Evolutionary conservation across 2,113 vertebrate species (phyloP), one percentile per base, ranked within the genome.

Genomic region (Globicephala melas): DNA sequence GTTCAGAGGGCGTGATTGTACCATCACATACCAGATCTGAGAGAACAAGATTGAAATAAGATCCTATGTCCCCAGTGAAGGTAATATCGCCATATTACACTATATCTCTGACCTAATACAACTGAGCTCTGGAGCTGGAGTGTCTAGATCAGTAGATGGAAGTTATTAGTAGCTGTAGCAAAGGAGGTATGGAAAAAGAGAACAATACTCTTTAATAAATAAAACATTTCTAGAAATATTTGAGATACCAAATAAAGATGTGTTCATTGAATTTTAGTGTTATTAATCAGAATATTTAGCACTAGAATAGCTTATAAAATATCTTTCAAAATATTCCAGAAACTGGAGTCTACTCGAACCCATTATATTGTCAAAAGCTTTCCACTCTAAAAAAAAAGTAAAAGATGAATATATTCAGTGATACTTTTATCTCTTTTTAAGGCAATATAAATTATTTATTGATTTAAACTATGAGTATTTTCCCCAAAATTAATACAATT

Each of bases 401-500:
- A 96, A 95, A 90, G 25, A 41, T 86, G 17, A 76, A 74, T 53
- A 60, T 80, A 81, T 53, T 94, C 17, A 68, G 13, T 58, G 26
- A 38, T 62, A 31, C 31, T 91, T 94, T 74, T 85, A 89, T 79
- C 28, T 82, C 15, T 17, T 63, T 95, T 91, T 41, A 94, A 97
- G 71, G 17, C 21, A 73, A 23, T 41, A 71, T 6, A 62, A 73
- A 60, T 47, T 81, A 55, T n/a, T 21, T 79, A 79, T 67, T 71
- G 5, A 70, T 44, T 93, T 76, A 95, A 76, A 36, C n/a, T 28
- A 11, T 50, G 6, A 60, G 4, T 70, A 55, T 89, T 74, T 84
- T 47, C 26, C 26, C 5, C 47, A 26, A 81, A 60, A 70, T 73
- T 47, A 79, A 62, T 6, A 41, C 2, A 38, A 55, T 96, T 89